Evolutionary conservation across 2,797 vertebrate species (phyloP).

Genomic region (Lepidocolaptes lacrymiger): DNA sequence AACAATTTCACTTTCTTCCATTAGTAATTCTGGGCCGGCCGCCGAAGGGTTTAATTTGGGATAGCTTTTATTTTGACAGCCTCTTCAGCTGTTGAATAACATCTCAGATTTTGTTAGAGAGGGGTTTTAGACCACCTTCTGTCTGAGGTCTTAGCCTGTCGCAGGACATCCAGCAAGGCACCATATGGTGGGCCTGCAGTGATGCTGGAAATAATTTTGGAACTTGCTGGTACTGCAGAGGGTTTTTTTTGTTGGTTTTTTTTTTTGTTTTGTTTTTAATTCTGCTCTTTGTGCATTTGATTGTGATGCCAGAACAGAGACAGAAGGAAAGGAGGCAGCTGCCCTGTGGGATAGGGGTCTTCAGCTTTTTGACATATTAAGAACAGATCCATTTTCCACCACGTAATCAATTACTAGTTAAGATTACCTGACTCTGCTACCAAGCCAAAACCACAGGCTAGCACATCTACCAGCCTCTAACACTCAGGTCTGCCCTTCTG

Average conservation of each 20-base stretch:
- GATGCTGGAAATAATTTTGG: background rate
- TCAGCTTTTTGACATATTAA: background rate
- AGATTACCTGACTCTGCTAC: background rate
- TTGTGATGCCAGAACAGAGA: background rate
- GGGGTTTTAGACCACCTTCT: background rate
- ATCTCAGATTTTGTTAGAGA: background rate
- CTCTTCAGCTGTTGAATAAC: background rate
- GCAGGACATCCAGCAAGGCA: background rate
- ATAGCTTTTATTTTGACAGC: conserved; percentile 7
- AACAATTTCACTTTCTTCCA: conserved; percentile 15
- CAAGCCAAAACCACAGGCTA: background rate
- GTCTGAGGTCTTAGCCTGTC: background rate
- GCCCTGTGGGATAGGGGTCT: background rate
- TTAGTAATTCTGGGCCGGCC: background rate
- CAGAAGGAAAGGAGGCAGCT: background rate
- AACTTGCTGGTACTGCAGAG: background rate
- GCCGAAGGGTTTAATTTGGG: background rate
- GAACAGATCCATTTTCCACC: background rate
- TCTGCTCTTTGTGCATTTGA: background rate
- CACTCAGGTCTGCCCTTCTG: background rate
- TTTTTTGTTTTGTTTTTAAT: background rate
- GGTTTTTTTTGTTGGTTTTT: no score
- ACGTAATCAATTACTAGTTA: background rate
- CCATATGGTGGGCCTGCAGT: background rate
- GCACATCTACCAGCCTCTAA: background rate